phyloP scores from a whole-genome alignment of 2,797 vertebrate species.

The Gorsachius magnificus region DNA sequence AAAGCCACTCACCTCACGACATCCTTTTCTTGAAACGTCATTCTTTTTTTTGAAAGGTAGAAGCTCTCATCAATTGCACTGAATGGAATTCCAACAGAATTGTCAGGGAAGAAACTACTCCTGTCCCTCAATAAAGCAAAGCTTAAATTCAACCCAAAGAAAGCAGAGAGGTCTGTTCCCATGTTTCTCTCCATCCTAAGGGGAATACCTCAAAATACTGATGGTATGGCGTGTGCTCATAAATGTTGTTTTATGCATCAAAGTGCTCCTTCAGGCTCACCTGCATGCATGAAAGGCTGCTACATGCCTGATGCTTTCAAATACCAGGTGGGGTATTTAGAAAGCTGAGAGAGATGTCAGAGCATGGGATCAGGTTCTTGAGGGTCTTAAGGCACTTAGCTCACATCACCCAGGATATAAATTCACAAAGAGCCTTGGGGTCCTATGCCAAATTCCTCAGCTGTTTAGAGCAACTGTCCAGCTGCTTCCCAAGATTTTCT shows the following conservation, averaged over 20 bases:
- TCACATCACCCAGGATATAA: not conserved
- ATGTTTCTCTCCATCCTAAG: not conserved
- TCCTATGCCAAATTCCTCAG: not conserved
- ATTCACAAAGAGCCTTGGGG: not conserved
- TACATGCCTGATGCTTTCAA: not conserved
- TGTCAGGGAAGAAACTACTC: not conserved
- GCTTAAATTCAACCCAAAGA: not conserved
- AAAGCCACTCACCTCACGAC: not conserved
- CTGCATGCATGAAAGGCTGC: not conserved
- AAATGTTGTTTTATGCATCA: not conserved
- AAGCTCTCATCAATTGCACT: not conserved
- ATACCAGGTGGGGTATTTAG: not conserved
- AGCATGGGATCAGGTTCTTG: not conserved
- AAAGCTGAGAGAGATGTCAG: not conserved
- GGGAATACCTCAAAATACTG: not conserved
- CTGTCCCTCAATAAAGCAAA: not conserved
- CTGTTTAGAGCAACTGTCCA: not conserved
- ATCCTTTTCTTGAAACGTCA: not conserved
- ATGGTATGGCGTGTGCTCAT: not conserved
- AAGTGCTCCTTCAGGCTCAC: not conserved
- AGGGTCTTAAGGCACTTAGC: not conserved
- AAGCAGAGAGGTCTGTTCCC: not conserved
- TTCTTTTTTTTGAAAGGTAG: not conserved
- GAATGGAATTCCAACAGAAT: not conserved
- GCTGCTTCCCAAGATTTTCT: not conserved